Evolutionary conservation across 1,140 invertebrate species (phyloP).

Genomic region (Zophobas atratus): DNA sequence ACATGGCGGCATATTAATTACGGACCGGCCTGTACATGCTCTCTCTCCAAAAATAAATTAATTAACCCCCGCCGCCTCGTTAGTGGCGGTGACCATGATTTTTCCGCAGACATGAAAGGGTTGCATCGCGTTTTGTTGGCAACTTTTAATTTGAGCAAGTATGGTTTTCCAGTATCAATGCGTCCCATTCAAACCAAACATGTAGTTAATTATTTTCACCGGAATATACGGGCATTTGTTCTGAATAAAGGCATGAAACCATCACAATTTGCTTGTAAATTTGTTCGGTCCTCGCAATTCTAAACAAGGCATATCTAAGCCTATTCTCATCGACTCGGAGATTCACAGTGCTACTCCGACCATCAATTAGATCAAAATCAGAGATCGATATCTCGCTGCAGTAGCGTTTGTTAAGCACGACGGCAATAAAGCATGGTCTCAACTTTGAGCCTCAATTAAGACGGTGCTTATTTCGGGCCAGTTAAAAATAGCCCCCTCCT

Average conservation of each 20-base stretch:
- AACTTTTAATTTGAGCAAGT: slow-evolving; percentile 31
- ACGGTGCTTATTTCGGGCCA: slow-evolving; percentile 32
- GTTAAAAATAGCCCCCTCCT: slow-evolving; percentile 40
- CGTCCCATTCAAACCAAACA: slow-evolving; percentile 33
- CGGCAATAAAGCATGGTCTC: slow-evolving; percentile 35
- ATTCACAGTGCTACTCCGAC: slow-evolving; percentile 11
- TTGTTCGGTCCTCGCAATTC: slow-evolving; percentile 8
- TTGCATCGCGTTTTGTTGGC: slow-evolving; percentile 9
- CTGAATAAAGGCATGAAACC: slow-evolving; percentile 39
- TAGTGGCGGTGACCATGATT: not conserved
- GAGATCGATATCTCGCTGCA: slow-evolving; percentile 32
- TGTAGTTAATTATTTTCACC: slow-evolving; percentile 39
- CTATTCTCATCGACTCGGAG: slow-evolving; percentile 32
- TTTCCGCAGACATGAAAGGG: slow-evolving; percentile 6
- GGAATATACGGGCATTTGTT: slow-evolving; percentile 32
- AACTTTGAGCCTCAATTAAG: slow-evolving; percentile 33
- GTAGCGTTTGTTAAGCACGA: slow-evolving; percentile 29
- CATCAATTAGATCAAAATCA: slow-evolving; percentile 41
- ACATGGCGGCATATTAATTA: not conserved
- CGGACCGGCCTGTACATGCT: not conserved
- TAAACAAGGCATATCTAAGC: slow-evolving; percentile 33
- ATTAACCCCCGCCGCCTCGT: not conserved
- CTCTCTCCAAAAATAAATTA: slow-evolving; percentile 9
- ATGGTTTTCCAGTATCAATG: slow-evolving; percentile 10
- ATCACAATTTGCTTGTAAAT: slow-evolving; percentile 41